Evolutionary conservation across 1,140 invertebrate genomes (phyloP).

Genomic region (Pseudomyrmex cubaensis): DNA sequence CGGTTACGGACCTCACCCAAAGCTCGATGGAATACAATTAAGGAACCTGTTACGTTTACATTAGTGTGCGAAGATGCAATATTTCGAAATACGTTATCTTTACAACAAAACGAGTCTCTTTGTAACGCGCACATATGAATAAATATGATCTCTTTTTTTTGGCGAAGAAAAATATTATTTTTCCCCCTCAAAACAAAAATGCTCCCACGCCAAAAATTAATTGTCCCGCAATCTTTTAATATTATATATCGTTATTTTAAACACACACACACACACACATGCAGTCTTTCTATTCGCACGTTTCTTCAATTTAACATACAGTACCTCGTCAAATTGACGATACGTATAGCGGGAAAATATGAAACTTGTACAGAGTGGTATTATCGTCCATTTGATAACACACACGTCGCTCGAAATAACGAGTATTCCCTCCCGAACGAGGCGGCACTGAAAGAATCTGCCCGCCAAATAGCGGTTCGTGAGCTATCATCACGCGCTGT

Average conservation of each 20-base stretch:
- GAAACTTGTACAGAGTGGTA: not conserved
- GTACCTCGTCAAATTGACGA: too few species aligned
- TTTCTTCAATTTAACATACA: too few species aligned
- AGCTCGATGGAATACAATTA: conserved; percentile 42
- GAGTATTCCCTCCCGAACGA: conserved; percentile 31
- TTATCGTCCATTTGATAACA: conserved; percentile 39
- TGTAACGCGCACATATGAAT: not conserved
- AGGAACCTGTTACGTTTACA: conserved; percentile 32
- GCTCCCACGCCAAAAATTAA: too few species aligned
- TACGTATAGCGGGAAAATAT: conserved; percentile 10
- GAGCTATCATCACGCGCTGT: conserved; percentile 54
- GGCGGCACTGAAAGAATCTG: conserved; percentile 23
- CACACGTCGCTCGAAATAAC: conserved; percentile 18
- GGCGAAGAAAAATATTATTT: too few species aligned
- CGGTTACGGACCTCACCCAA: not conserved
- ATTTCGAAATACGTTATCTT: conserved; percentile 12
- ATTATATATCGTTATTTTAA: too few species aligned
- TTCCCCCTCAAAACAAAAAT: too few species aligned
- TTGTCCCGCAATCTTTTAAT: too few species aligned
- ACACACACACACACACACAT: too few species aligned
- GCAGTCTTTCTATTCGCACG: too few species aligned
- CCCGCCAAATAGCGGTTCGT: conserved; percentile 13
- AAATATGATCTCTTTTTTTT: too few species aligned
- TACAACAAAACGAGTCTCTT: not conserved
- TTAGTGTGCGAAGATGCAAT: conserved; percentile 15